Percentiles rank a stretch among this genome's conserved stretches.
Evolutionary conservation across 2,113 vertebrate genomes (phyloP).

Genomic region (Hippocampus zosterae): DNA sequence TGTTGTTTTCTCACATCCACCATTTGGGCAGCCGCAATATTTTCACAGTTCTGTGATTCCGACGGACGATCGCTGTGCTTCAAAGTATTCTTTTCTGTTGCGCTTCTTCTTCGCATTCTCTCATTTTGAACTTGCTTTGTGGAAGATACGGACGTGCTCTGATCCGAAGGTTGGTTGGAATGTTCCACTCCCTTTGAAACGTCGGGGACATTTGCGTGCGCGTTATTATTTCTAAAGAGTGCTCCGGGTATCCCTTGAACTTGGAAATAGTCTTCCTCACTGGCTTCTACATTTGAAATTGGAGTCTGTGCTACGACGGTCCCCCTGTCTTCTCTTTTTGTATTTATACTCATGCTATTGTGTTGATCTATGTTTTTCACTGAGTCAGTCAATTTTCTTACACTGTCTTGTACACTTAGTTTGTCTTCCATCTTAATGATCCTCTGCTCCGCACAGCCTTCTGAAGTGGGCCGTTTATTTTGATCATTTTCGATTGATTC

Average conservation of each 20-base stretch:
- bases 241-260: constrained; percentile 41
- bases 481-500: constrained; percentile 6
- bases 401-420: constrained; percentile 21
- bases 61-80: constrained; percentile 27
- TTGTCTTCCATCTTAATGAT: constrained; percentile 32
- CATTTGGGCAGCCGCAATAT: constrained; percentile 15
- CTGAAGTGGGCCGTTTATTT: constrained; percentile 5
- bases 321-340: constrained; percentile 25
- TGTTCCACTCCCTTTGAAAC: constrained; percentile 26
- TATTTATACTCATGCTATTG: constrained; percentile 4
- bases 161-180: background rate
- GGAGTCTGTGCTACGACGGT: constrained; percentile 15
- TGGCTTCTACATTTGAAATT: constrained; percentile 11
- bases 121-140: constrained; percentile 20
- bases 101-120: constrained; percentile 20
- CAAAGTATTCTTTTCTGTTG: constrained; percentile 20
- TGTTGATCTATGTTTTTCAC: constrained; percentile 24
- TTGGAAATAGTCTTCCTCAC: constrained; percentile 58
- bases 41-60: constrained; percentile 23
- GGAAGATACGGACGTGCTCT: constrained; percentile 14
- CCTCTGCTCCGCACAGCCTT: constrained; percentile 8
- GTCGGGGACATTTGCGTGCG: constrained; percentile 7
- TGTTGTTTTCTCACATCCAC: constrained; percentile 29
- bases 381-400: constrained; percentile 34
- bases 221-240: constrained; percentile 1